A percentile compares a stretch with the other conserved stretches of the same genome.
Evolutionary conservation across 1,140 invertebrate species (phyloP).

Genomic region (Drosophila aff.): DNA sequence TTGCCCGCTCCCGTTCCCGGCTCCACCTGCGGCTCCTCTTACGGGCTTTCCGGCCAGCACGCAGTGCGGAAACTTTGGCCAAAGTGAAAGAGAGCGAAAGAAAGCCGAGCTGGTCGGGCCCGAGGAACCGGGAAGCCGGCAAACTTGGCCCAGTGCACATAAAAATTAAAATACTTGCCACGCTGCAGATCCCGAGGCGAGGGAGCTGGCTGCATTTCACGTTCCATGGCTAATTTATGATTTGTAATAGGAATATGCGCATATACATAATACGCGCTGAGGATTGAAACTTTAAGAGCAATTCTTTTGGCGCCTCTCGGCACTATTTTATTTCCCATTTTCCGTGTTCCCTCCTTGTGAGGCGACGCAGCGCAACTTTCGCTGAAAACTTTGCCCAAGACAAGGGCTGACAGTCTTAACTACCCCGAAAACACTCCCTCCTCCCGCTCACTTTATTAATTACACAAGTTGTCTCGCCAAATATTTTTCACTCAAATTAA

Average conservation of each 20-base stretch:
- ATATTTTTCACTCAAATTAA: constrained; percentile 82
- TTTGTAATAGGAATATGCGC: constrained; percentile 45
- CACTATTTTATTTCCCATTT: constrained; percentile 21
- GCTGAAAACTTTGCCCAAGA: constrained; percentile 67
- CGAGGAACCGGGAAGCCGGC: constrained; percentile 4
- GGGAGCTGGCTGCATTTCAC: constrained; percentile 33
- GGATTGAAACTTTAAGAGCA: constrained; percentile 55
- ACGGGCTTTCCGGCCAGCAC: constrained; percentile 51
- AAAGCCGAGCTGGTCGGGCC: constrained; percentile 20
- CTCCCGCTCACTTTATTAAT: constrained; percentile 69
- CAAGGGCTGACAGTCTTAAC: constrained; percentile 73
- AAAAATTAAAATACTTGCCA: constrained; percentile 79
- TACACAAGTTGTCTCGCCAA: constrained; percentile 76
- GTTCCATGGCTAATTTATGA: constrained; percentile 75
- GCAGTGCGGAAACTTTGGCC: constrained; percentile 66
- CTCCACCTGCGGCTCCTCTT: constrained; percentile 17
- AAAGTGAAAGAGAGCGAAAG: constrained; percentile 46
- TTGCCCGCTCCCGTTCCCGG: background rate
- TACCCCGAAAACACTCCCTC: constrained; percentile 18
- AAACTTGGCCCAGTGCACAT: constrained; percentile 72
- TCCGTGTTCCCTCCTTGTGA: constrained; percentile 25
- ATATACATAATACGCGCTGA: constrained; percentile 15
- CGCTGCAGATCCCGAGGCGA: constrained; percentile 23
- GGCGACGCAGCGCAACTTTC: constrained; percentile 47
- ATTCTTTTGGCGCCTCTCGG: constrained; percentile 2